Conservation (phyloP, 2,888 invertebrate genomes). For the Galeopsomyia nigrocyanea region DNA sequence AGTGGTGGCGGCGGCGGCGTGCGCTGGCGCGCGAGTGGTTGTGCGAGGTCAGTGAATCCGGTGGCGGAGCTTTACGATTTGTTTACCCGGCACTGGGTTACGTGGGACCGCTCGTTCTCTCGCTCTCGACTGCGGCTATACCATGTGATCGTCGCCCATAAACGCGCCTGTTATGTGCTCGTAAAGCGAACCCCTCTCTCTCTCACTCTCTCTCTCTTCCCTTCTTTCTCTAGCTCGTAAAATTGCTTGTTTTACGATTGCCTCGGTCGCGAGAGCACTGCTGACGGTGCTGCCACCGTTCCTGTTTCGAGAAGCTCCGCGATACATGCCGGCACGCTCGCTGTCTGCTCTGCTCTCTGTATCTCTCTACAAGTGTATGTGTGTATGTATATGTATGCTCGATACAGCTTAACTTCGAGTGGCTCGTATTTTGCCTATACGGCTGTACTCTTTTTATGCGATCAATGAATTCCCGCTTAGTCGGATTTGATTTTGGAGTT, state of each 20-base stretch:
- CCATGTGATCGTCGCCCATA: conserved; percentile 68
- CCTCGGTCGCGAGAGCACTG: conserved; percentile 56
- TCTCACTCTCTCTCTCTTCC: conserved; percentile 43
- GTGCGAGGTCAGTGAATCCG: conserved; percentile 68
- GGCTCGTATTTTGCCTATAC: conserved; percentile 31
- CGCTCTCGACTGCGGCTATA: conserved; percentile 55
- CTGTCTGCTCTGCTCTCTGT: not conserved
- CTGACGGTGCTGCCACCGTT: conserved; percentile 60
- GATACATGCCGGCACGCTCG: not conserved
- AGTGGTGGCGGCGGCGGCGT: conserved; percentile 7
- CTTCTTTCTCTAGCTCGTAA: conserved; percentile 60
- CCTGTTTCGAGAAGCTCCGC: conserved; percentile 28
- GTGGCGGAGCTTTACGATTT: conserved; percentile 68
- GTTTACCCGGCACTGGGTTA: conserved; percentile 68
- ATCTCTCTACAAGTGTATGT: too few relatives aligned
- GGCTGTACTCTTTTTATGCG: conserved; percentile 11
- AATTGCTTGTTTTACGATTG: conserved; percentile 67
- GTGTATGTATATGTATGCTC: not conserved
- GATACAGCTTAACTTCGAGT: conserved; percentile 36
- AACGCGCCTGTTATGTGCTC: conserved; percentile 69
- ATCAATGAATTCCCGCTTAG: conserved; percentile 34
- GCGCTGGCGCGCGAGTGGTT: conserved; percentile 51
- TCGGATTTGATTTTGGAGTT: conserved; percentile 37
- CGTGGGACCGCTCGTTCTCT: conserved; percentile 53
- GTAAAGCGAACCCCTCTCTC: conserved; percentile 65